phyloP scores from a whole-genome alignment of 2,113 vertebrate species.

The Aramus guarauna region DNA sequence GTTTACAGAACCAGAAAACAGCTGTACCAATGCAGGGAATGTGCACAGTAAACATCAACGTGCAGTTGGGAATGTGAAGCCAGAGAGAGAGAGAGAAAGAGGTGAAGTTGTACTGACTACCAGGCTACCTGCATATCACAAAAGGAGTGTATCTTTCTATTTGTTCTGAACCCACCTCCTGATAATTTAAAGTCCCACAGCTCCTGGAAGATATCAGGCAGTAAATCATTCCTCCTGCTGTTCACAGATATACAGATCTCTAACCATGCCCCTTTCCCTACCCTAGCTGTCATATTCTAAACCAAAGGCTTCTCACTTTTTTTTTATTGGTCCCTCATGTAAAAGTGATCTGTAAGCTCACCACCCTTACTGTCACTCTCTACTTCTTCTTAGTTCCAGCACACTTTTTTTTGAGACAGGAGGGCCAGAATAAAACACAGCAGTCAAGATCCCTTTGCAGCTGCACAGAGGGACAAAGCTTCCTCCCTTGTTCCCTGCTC shows the following conservation, averaged over 20 bases:
- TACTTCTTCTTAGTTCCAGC: not conserved
- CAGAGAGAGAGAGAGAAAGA: not conserved
- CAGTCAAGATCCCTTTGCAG: not conserved
- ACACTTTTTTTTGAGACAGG: not conserved
- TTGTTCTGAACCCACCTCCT: not conserved
- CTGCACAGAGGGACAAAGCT: not conserved
- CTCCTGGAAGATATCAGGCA: not conserved
- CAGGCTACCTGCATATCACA: no score
- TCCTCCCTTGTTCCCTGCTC: not conserved
- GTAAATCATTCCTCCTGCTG: not conserved
- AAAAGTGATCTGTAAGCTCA: not conserved
- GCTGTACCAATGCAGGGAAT: not conserved
- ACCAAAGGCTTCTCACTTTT: not conserved
- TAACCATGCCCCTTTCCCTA: not conserved
- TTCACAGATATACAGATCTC: not conserved
- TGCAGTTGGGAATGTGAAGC: not conserved
- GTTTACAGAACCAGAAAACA: not conserved
- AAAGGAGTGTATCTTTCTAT: not conserved
- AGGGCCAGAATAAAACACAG: not conserved
- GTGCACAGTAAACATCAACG: rapidly evolving
- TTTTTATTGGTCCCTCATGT: not conserved
- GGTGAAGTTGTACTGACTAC: not conserved
- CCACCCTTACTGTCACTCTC: not conserved
- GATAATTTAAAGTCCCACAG: not conserved
- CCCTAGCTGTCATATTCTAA: not conserved